Percentiles rank a stretch among this genome's conserved stretches.
These are phyloP conservation scores for Chrysocyon brachyurus DNA, from an alignment of 2,797 vertebrate genomes.

Conservation along the genomic window DNA sequence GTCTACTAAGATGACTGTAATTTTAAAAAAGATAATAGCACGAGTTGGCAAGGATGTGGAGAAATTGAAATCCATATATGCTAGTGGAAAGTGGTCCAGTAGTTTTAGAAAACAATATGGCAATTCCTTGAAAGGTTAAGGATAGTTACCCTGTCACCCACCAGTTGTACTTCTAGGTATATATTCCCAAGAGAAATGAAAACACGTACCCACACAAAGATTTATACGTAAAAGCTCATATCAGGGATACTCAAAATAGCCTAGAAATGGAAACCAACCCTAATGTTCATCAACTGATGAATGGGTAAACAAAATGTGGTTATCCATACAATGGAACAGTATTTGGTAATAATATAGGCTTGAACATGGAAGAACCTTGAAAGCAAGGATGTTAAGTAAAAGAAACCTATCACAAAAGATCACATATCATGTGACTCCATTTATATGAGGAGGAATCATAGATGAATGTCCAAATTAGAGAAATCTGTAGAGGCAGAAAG, in stretches of 20 bases:
- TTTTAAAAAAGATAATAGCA: slow-evolving; percentile 3
- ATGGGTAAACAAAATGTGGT: background rate
- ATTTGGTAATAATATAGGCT: background rate
- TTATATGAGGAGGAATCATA: background rate
- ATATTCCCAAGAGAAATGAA: background rate
- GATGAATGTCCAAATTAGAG: background rate
- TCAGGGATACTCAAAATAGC: background rate
- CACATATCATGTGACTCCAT: background rate
- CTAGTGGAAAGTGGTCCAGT: background rate
- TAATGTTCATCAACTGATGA: background rate
- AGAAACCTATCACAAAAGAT: slow-evolving; percentile 9
- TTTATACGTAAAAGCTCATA: background rate
- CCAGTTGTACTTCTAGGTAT: background rate
- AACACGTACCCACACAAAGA: background rate
- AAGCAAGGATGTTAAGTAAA: background rate
- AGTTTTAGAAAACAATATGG: background rate
- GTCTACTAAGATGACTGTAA: background rate
- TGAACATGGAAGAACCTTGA: background rate
- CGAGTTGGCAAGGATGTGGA: background rate
- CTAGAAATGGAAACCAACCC: background rate
- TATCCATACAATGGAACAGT: background rate
- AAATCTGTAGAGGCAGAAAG: background rate
- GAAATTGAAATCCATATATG: background rate
- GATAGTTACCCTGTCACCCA: background rate
- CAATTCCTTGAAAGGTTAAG: background rate